phyloP scores from a whole-genome alignment of 1,140 invertebrate genomes.

The Anthonomus grandis region DNA sequence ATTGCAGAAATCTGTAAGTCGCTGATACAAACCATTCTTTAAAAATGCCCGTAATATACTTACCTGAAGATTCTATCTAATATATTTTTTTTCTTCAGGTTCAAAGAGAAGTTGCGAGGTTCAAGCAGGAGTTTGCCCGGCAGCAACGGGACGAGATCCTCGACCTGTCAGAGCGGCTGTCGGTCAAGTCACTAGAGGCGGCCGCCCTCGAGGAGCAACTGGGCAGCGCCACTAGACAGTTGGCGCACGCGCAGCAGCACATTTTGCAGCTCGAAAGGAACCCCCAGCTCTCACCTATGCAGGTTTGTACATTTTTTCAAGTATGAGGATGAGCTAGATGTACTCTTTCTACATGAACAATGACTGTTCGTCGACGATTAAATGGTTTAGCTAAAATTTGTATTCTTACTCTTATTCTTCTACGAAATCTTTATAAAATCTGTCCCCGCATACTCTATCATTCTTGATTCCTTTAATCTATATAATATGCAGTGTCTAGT shows the following conservation, averaged over 20 bases:
- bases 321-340: too few species aligned
- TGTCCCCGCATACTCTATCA: too few species aligned
- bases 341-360: too few species aligned
- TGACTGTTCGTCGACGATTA: too few species aligned
- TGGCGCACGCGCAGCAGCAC: conserved; percentile 75
- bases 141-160: conserved; percentile 74
- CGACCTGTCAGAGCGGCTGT: conserved; percentile 85
- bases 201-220: conserved; percentile 82
- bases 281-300: conserved; percentile 58
- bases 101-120: conserved; percentile 80
- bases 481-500: too few species aligned
- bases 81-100: conserved; percentile 44
- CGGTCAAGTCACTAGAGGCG: conserved; percentile 86
- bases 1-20: background rate
- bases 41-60: too few species aligned
- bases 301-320: conserved; percentile 52
- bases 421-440: too few species aligned
- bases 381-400: too few species aligned
- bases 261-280: conserved; percentile 72
- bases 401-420: too few species aligned
- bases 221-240: conserved; percentile 68
- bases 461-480: too few species aligned
- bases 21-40: background rate
- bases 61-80: background rate
- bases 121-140: conserved; percentile 80